These are phyloP conservation scores for Athene cunicularia DNA, from an alignment of 2,113 vertebrate species.

Conservation along the genomic window DNA sequence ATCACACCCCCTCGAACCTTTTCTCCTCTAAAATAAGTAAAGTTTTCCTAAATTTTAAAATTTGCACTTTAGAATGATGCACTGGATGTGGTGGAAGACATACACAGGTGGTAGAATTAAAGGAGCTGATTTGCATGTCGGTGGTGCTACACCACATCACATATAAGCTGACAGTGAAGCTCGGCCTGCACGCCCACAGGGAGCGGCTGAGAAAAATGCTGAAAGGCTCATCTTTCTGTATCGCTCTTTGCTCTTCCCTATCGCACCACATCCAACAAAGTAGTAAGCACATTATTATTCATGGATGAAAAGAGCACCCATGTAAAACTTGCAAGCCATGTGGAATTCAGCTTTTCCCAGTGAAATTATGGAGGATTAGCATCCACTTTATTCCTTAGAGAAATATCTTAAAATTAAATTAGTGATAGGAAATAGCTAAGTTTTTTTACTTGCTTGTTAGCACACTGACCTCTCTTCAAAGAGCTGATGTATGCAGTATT, in stretches of 20 bases:
- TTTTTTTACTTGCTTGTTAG: constrained; percentile 28
- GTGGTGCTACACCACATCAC: background rate
- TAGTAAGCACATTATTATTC: background rate
- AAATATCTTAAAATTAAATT: constrained; percentile 1
- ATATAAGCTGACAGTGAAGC: background rate
- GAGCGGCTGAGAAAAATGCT: background rate
- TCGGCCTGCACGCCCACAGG: fast-evolving
- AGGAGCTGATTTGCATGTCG: background rate
- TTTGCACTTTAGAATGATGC: constrained; percentile 78
- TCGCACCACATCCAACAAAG: background rate
- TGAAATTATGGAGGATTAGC: background rate
- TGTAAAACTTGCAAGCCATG: constrained; percentile 30
- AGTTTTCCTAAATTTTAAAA: constrained; percentile 33
- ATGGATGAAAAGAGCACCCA: constrained; percentile 24
- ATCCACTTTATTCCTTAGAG: constrained; percentile 15
- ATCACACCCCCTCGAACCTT: background rate
- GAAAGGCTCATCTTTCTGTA: background rate
- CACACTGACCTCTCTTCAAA: background rate
- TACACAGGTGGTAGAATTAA: background rate
- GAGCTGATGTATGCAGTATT: background rate
- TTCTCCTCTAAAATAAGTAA: background rate
- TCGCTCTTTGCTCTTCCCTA: background rate
- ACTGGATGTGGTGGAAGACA: constrained; percentile 55
- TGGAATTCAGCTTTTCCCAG: constrained; percentile 37
- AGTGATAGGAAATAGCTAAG: background rate